phyloP scores from a whole-genome alignment of 2,113 vertebrate species.

The Myocastor coypus region DNA sequence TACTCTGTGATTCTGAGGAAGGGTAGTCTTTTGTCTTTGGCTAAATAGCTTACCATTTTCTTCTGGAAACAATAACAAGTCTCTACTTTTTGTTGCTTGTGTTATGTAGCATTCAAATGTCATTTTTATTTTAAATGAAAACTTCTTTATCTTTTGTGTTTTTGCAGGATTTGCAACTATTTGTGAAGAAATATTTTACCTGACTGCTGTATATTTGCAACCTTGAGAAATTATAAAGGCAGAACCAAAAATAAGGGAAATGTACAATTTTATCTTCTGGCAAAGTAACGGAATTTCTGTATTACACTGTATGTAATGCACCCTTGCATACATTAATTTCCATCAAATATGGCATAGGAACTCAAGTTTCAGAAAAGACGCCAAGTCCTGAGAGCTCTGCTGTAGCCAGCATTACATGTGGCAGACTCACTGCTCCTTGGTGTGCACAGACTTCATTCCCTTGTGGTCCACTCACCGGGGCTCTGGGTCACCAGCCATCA shows the following conservation, averaged over 20 bases:
- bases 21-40: conserved; percentile 88
- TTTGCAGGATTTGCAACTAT: conserved; percentile 93
- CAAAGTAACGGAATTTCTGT: conserved; percentile 90
- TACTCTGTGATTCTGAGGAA: conserved; percentile 90
- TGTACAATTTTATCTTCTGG: conserved; percentile 89
- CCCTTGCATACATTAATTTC: conserved; percentile 91
- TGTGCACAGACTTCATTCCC: conserved; percentile 83
- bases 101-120: conserved; percentile 88
- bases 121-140: conserved; percentile 87
- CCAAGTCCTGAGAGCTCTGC: conserved; percentile 86
- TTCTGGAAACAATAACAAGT: conserved; percentile 88
- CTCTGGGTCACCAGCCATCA: conserved; percentile 84
- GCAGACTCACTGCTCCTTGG: conserved; percentile 84
- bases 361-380: conserved; percentile 85
- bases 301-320: conserved; percentile 92
- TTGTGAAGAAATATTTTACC: conserved; percentile 93
- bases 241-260: conserved; percentile 85
- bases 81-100: conserved; percentile 89
- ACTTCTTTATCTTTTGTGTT: conserved; percentile 87
- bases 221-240: conserved; percentile 88
- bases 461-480: conserved; percentile 79
- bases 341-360: conserved; percentile 88
- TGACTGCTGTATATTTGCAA: conserved; percentile 90
- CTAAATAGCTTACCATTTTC: conserved; percentile 90
- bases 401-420: conserved; percentile 87